phyloP scores from a whole-genome alignment of 2,888 invertebrate genomes.

The Cremastinae sp. region DNA sequence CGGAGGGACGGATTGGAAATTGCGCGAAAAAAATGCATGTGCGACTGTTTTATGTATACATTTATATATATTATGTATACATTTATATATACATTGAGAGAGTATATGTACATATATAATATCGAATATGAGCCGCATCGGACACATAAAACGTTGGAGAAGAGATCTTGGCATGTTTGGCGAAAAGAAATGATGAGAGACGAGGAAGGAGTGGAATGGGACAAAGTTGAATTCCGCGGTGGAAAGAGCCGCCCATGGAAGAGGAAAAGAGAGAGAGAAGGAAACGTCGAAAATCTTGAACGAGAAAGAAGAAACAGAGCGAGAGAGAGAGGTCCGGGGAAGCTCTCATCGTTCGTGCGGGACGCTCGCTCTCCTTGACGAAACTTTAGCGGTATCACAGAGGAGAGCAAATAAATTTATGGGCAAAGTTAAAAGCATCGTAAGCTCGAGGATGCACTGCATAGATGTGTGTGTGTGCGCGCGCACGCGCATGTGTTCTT shows the following conservation, averaged over 20 bases:
- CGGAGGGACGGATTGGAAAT: conserved; percentile 38
- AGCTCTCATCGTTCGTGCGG: conserved; percentile 53
- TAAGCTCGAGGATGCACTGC: conserved; percentile 70
- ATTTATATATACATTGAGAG: too few relatives aligned
- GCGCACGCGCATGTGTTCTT: conserved; percentile 43
- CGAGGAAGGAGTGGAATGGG: conserved; percentile 19
- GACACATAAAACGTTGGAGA: conserved; percentile 29
- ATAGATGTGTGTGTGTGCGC: conserved; percentile 24
- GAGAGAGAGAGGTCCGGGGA: conserved; percentile 57
- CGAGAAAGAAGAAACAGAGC: conserved; percentile 35
- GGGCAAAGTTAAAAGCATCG: conserved; percentile 77
- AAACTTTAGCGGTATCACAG: conserved; percentile 74
- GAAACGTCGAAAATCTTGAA: conserved; percentile 34
- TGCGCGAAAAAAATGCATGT: conserved; percentile 6
- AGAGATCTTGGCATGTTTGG: conserved; percentile 46
- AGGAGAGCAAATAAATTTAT: conserved; percentile 76
- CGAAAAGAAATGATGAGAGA: conserved; percentile 31
- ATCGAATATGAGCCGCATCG: conserved; percentile 12
- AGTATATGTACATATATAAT: too few relatives aligned
- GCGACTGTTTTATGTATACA: not conserved
- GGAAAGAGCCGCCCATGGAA: conserved; percentile 9
- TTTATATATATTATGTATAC: not conserved
- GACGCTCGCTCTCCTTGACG: conserved; percentile 69
- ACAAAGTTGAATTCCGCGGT: not conserved
- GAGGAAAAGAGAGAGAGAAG: conserved; percentile 3